phyloP scores from a whole-genome alignment of 2,113 vertebrate species.

The Corythornis vintsioides region DNA sequence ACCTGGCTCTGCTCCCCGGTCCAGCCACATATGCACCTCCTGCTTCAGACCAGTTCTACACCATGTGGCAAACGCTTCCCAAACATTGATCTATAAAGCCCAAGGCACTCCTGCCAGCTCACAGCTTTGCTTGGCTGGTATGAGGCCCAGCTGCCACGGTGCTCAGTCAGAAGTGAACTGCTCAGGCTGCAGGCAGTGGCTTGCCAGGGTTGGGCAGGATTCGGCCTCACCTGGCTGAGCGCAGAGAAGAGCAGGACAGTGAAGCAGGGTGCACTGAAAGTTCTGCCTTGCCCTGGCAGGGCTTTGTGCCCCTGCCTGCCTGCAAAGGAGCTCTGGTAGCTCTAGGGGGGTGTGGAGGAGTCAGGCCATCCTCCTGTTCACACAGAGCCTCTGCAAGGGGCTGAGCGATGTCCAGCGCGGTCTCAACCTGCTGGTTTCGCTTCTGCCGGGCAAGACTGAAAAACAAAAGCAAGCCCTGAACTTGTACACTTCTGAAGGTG shows the following conservation, averaged over 20 bases:
- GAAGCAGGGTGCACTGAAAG: background rate
- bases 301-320: background rate
- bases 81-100: background rate
- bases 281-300: background rate
- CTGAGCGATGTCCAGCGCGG: rapidly evolving
- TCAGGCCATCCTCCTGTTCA: background rate
- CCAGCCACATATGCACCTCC: rapidly evolving
- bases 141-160: background rate
- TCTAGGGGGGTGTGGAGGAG: rapidly evolving
- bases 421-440: rapidly evolving
- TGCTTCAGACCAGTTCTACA: background rate
- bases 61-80: constrained; percentile 18
- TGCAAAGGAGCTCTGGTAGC: background rate
- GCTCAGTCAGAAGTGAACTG: background rate
- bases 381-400: background rate
- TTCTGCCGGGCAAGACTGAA: background rate
- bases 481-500: background rate
- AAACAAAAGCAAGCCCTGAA: background rate
- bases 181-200: background rate
- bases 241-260: rapidly evolving
- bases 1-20: background rate
- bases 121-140: background rate
- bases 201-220: rapidly evolving
- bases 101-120: background rate
- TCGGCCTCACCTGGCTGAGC: background rate